Conservation (phyloP, 23 tunicate species). For the Aplidium turbinatum region DNA sequence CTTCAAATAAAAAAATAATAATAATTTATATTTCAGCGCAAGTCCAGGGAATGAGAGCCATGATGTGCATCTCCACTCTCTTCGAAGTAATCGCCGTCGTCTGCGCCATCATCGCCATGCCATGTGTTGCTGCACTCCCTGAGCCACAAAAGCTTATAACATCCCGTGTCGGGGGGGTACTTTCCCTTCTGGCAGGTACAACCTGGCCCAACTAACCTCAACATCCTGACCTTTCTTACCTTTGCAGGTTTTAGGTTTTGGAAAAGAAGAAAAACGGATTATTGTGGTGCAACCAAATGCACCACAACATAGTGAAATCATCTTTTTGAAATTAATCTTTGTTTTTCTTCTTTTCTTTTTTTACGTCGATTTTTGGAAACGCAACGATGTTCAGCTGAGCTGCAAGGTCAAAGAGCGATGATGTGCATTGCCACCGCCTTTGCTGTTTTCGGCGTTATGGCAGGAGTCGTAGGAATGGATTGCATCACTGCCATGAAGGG, state of each 20-base stretch:
- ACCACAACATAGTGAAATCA: too few relatives aligned
- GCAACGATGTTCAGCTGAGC: constrained; percentile 55
- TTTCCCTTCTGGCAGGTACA: constrained; percentile 82
- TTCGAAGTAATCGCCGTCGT: constrained; percentile 29
- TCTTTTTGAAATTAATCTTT: too few relatives aligned
- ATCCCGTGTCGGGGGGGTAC: constrained; percentile 48
- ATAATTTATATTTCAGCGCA: constrained; percentile 40
- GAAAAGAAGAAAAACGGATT: not conserved
- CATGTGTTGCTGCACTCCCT: constrained; percentile 49
- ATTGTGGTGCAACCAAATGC: too few relatives aligned
- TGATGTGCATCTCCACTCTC: constrained; percentile 71
- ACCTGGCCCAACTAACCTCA: not conserved
- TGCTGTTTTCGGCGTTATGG: constrained; percentile 51
- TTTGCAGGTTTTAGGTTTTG: constrained; percentile 34
- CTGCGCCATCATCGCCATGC: constrained; percentile 42
- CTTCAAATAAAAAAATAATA: not conserved
- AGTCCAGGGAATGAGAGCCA: constrained; percentile 67
- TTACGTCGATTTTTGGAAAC: too few relatives aligned
- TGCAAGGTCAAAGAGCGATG: constrained; percentile 80
- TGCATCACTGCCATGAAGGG: constrained; percentile 73
- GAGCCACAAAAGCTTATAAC: constrained; percentile 37
- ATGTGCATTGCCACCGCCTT: constrained; percentile 78
- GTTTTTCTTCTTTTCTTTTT: too few relatives aligned
- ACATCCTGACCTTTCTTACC: not conserved
- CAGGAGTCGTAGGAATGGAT: constrained; percentile 63